Percentiles rank a stretch among this genome's conserved stretches.
Conservation (phyloP, 2,113 vertebrate species). For the rat (Rattus norvegicus) region DNA sequence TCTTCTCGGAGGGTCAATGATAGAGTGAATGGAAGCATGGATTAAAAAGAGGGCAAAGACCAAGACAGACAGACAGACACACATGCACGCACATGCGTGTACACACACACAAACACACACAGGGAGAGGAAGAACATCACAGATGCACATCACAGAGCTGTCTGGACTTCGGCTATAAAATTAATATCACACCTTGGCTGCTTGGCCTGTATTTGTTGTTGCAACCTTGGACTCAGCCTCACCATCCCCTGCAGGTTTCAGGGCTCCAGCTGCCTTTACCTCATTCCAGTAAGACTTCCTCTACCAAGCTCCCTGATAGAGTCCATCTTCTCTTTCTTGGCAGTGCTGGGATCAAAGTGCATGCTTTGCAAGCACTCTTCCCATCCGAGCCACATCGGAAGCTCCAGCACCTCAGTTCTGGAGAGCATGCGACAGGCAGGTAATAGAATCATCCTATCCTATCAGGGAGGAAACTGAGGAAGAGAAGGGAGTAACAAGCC, state of each 20-base stretch:
- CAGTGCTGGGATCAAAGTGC: background rate
- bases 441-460: background rate
- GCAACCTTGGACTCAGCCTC: background rate
- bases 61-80: background rate
- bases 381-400: background rate
- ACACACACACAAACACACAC: background rate
- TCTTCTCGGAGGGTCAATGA: background rate
- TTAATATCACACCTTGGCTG: background rate
- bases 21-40: no score
- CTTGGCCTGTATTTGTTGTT: background rate
- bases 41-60: background rate
- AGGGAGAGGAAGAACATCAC: background rate
- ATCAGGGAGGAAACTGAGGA: background rate
- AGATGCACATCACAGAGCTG: background rate
- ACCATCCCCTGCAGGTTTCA: background rate
- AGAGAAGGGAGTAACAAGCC: background rate
- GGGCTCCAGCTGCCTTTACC: background rate
- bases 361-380: background rate
- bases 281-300: background rate
- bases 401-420: background rate
- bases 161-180: no score
- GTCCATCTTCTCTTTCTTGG: background rate
- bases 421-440: background rate
- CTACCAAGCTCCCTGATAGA: no score
- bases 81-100: background rate